Evolutionary conservation across 1,140 invertebrate species (phyloP), one percentile per base, ranked within the genome.

Genomic region (Drosophila virilis): DNA sequence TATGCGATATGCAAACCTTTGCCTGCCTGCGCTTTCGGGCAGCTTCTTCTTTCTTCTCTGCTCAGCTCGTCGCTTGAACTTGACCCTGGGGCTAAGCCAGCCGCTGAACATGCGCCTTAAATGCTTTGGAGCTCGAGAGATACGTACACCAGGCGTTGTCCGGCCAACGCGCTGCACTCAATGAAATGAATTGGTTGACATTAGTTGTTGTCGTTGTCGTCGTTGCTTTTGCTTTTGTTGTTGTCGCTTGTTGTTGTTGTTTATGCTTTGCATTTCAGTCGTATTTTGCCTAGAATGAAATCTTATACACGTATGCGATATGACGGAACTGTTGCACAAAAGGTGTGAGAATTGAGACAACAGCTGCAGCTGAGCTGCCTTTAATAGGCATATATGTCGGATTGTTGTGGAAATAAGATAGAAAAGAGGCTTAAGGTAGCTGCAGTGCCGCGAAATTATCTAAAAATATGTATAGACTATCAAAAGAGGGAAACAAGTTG

Each of bases 151-250:
- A 54, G 51, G 37, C 52, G 61, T 66, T 55, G 69, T 60, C 54
- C 54, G 59, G 84, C 84, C 83, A 86, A 86, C 84, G 83, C 83
- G 74, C 66, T 88, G 84, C 84, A 86, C 84, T 86, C 84, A 80
- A 89, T 86, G 84, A 86, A 86, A 86, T 86, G 83, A 86, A 86
- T 86, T 86, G 83, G 79, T 86, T 86, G 82, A 86, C 82, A 86
- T 86, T 86, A 88, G 77, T 83, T 71, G 77, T 72, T 52, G 80
- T 78, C 74, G 43, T 55, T 62, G 77, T 66, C 28, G 28, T 1
- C 76, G 68, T 60, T 75, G 55, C 61, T 43, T 43, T 38, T 58
- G 48, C 28, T 45, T 33, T 40, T 45, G 52, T 33, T 35, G 45
- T 8, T 50, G 52, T 17, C 57, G 43, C 22, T 55, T 28, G 22